Evolutionary conservation across 2,113 vertebrate species (phyloP).

Genomic region (Lepisosteus osseus): DNA sequence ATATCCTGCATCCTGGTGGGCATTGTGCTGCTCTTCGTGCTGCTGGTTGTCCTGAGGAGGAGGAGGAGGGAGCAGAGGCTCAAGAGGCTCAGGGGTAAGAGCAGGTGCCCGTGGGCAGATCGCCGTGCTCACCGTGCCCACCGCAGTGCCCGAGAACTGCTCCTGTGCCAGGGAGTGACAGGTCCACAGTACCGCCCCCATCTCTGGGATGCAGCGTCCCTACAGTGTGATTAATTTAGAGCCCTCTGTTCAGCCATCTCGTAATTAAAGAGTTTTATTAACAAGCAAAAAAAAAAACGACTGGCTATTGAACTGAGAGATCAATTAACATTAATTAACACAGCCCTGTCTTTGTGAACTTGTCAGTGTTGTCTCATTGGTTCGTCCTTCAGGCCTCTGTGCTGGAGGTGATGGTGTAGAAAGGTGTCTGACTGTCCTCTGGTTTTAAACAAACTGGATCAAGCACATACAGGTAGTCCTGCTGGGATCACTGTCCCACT

Average conservation of each 20-base stretch:
- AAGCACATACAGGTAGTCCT: too few relatives aligned
- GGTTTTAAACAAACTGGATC: too few relatives aligned
- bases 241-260: not conserved
- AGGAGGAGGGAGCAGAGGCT: conserved; percentile 91
- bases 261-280: conserved; percentile 12
- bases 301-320: not conserved
- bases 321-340: too few relatives aligned
- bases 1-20: conserved; percentile 91
- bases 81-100: conserved; percentile 88
- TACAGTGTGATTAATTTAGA: not conserved
- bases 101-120: not conserved
- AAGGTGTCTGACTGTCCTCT: too few relatives aligned
- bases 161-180: not conserved
- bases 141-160: too few relatives aligned
- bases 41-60: conserved; percentile 86
- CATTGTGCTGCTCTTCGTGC: conserved; percentile 83
- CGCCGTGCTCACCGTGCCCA: too few relatives aligned
- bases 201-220: not conserved
- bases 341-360: too few relatives aligned
- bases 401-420: too few relatives aligned
- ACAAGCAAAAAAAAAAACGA: not conserved
- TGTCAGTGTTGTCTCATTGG: too few relatives aligned
- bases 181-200: not conserved
- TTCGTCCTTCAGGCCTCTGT: too few relatives aligned
- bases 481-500: too few relatives aligned